Evolutionary conservation across 2,888 invertebrate species (phyloP).

Genomic region (Hybos culiciformis): DNA sequence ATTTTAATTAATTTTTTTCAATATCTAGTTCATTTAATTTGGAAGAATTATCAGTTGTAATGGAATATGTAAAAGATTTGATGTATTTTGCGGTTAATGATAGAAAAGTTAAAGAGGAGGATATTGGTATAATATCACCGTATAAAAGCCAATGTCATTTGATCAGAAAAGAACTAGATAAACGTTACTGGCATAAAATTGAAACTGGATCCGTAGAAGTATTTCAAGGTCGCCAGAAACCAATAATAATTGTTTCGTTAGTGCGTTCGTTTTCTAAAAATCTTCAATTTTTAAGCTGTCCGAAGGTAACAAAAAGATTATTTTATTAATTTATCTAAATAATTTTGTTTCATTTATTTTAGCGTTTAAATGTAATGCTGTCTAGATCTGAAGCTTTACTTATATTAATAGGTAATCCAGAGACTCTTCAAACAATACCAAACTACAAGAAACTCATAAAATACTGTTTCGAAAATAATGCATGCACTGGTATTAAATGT

Average conservation of each 20-base stretch:
- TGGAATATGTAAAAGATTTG: slow-evolving; percentile 44
- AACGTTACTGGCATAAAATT: slow-evolving; percentile 33
- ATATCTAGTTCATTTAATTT: slow-evolving; percentile 42
- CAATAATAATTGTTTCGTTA: slow-evolving; percentile 67
- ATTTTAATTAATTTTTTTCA: slow-evolving; percentile 2
- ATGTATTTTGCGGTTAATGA: slow-evolving; percentile 35
- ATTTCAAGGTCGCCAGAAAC: slow-evolving; percentile 77
- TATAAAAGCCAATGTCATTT: slow-evolving; percentile 37
- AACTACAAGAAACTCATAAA: too few species aligned
- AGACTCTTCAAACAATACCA: slow-evolving; percentile 20
- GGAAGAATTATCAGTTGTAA: slow-evolving; percentile 43
- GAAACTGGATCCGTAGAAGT: slow-evolving; percentile 73
- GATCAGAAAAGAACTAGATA: slow-evolving; percentile 28
- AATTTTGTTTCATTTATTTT: slow-evolving; percentile 10
- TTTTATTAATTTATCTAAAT: background rate
- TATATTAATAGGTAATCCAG: slow-evolving; percentile 41
- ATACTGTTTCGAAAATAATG: too few species aligned
- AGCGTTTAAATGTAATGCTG: slow-evolving; percentile 50
- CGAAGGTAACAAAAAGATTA: slow-evolving; percentile 21
- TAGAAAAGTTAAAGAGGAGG: slow-evolving; percentile 30
- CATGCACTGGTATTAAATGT: too few species aligned
- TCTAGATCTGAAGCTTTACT: slow-evolving; percentile 47
- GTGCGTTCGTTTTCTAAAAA: slow-evolving; percentile 41
- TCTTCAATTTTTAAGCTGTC: slow-evolving; percentile 26
- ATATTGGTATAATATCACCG: slow-evolving; percentile 48